Evolutionary conservation across 2,113 vertebrate species (phyloP).

Genomic region (Puffinus mauretanicus): DNA sequence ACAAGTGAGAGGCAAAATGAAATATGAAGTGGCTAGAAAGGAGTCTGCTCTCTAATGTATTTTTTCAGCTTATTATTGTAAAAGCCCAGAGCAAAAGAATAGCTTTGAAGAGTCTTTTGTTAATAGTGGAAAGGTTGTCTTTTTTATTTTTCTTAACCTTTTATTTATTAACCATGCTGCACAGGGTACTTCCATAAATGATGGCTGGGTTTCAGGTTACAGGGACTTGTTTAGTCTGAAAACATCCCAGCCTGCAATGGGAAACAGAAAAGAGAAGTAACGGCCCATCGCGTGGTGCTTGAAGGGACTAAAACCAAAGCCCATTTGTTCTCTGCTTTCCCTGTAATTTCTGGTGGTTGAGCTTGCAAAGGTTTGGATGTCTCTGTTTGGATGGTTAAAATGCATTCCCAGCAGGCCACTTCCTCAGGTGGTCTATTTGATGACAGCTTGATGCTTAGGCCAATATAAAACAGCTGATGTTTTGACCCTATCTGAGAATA

Average conservation of each 20-base stretch:
- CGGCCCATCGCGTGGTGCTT: not conserved
- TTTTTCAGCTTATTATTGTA: slow-evolving; percentile 68
- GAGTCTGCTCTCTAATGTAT: slow-evolving; percentile 56
- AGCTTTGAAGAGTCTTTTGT: slow-evolving; percentile 64
- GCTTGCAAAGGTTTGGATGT: not conserved
- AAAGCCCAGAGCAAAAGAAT: slow-evolving; percentile 64
- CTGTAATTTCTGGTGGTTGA: not conserved
- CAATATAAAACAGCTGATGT: slow-evolving; percentile 19
- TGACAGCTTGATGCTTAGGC: not conserved
- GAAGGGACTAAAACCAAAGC: not conserved
- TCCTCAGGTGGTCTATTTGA: slow-evolving; percentile 38
- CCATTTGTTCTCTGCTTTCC: slow-evolving; percentile 23
- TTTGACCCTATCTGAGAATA: not conserved
- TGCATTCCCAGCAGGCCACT: slow-evolving; percentile 2
- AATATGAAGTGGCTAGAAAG: slow-evolving; percentile 68
- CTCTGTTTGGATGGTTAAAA: not conserved
- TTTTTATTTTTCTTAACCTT: slow-evolving; percentile 45
- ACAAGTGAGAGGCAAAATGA: slow-evolving; percentile 64
- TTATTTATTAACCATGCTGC: slow-evolving; percentile 58
- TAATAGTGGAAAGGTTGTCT: slow-evolving; percentile 34
- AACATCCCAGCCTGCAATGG: slow-evolving; percentile 29
- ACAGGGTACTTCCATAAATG: slow-evolving; percentile 33
- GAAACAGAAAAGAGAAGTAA: slow-evolving; percentile 18
- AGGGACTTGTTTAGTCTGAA: slow-evolving; percentile 59
- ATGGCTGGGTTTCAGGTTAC: slow-evolving; percentile 7